Evolutionary conservation across 2,888 invertebrate species (phyloP), one percentile per base, ranked within the genome.

Genomic region (Pemphredon lugubris): DNA sequence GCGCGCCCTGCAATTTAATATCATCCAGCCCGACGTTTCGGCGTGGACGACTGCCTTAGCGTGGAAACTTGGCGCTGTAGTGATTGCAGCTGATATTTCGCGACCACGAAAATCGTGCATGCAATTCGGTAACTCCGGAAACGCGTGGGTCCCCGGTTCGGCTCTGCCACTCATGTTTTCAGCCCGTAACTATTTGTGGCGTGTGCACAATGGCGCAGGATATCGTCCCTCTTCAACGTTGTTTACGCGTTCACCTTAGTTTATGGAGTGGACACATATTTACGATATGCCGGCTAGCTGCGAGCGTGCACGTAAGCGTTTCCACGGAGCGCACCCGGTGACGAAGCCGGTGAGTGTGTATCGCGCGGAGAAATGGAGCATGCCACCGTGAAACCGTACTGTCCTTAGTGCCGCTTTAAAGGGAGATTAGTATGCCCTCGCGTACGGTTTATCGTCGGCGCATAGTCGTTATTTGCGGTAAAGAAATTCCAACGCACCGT

Each of bases 211-310:
- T 44, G 16, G 7, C 26, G 11, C n/a, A 21, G 23, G 21, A 13
- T 21, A 13, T 57, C 16, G 20, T 23, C 16, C 13, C 57, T 42
- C 18, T 16, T 7, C 39, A 11, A 1, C 21, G 39, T 50, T 58
- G 50, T 63, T 68, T 68, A 63, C 34, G 32, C 40, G 39, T 50
- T 39, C 45, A 16, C 32, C 39, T 44, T 51, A 44, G 21, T 44
- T 34, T 45, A 53, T 53, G 39, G 34, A 55, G 44, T 55, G 32
- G 47, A 55, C 47, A 42, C 45, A 20, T 60, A 45, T 60, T 47
- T 42, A 53, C 37, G 50, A 23, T 2, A 45, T 37, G n/a, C 50
- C 26, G 20, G 20, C n/a, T n/a, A 39, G n/a, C 13, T 11, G n/a
- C 39, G 48, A 48, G 30, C 57, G 13, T 51, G 45, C 26, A 48